Evolutionary conservation across 2,113 vertebrate genomes (phyloP), one percentile per base, ranked within the genome.

Genomic region (Canis aureus): DNA sequence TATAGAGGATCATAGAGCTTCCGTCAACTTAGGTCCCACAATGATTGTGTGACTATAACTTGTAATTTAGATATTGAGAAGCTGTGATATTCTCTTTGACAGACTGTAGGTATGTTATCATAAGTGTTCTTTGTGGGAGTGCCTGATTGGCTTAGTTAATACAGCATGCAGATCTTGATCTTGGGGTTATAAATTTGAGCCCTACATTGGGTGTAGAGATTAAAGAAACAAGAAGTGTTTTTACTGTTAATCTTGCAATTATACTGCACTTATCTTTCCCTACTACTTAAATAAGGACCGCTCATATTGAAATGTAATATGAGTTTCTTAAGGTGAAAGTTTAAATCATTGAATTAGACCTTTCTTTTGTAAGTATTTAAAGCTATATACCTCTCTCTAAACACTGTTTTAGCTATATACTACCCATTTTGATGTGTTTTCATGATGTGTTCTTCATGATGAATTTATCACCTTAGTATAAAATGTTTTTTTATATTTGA

Each of bases 281-380:
- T 67, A 35, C 16, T 11, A 6, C 22, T 23, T 73, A 57, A n/a
- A 64, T 38, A 51, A 89, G 49, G 71, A 49, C 49, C 76, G 1
- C 20, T 22, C 1, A 22, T 7, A 49, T 38, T 76, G 25, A 38
- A 83, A 32, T 94, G 11, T 91, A 91, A 59, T 53, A 11, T 32
- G 2, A 83, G 15, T 83, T 91, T 94, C 67, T 95, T 95, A 89
- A 93, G 19, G 3, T 79, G 4, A 25, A 35, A 43, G 1, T 15
- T 86, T 55, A 69, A 55, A 79, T 87, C 35, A 71, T 91, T 95
- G n/a, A 53, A 87, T 84, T 94, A 89, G 67, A 73, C 1, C 32
- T 43, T 73, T 85, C 20, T 83, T 85, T 71, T 32, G n/a, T 76
- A 91, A 35, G 5, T 49, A 81, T 85, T 73, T 86, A 60, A 74